Conservation (phyloP, 2,797 vertebrate genomes). For the Ispidina lecontei region DNA sequence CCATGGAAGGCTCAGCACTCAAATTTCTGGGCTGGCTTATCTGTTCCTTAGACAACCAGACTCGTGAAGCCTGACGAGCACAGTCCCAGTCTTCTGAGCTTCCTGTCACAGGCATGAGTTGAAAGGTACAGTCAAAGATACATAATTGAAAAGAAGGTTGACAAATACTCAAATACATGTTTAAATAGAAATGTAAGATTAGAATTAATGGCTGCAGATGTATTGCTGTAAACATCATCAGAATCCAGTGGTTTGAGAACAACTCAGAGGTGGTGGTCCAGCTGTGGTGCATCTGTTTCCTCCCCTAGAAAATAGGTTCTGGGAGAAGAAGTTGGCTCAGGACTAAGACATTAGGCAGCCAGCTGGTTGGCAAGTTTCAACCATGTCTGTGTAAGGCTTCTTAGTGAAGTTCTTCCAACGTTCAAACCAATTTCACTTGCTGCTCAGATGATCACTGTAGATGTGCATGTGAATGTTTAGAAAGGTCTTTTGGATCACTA, state of each 20-base stretch:
- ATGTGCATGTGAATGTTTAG: neutral
- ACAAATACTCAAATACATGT: constrained; percentile 35
- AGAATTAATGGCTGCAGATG: constrained; percentile 51
- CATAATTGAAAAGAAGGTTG: constrained; percentile 13
- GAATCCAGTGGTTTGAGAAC: constrained; percentile 53
- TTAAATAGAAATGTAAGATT: constrained; percentile 30
- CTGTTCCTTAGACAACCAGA: neutral
- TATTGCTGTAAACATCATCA: constrained; percentile 63
- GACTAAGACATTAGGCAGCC: constrained; percentile 52
- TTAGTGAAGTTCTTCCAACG: neutral
- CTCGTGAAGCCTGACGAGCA: neutral
- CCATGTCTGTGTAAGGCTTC: neutral
- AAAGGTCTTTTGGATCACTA: neutral
- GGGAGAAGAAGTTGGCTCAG: constrained; percentile 44
- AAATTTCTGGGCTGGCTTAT: neutral
- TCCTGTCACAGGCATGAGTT: constrained; percentile 5
- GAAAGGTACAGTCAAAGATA: constrained; percentile 15
- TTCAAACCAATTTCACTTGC: neutral
- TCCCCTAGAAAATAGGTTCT: constrained; percentile 25
- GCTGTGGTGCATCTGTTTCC: constrained; percentile 55
- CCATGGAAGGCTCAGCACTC: neutral
- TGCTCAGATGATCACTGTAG: neutral
- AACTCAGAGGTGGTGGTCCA: constrained; percentile 60
- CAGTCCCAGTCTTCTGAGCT: neutral
- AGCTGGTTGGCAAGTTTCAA: constrained; percentile 45